Base-by-base conservation (phyloP, 2,113 vertebrate species). In the Xenopus laevis region DNA sequence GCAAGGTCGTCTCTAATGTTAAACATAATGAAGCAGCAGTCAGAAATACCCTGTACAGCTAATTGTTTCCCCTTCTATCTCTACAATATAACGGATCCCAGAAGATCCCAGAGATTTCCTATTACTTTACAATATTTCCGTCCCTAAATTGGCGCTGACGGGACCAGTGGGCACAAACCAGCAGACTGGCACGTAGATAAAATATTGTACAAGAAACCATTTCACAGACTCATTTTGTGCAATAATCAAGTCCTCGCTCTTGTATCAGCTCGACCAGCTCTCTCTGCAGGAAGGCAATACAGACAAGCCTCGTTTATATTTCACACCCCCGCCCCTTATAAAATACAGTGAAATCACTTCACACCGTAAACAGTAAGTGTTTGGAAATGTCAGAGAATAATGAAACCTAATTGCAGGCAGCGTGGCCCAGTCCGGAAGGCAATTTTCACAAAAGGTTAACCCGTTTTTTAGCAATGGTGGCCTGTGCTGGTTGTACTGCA, bases 301-400 rank as follows among this genome's bases (percentile, higher is more conserved):
- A 64, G 74, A 55, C 74, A 77, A 70, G 66, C 59, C 46, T 77
- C 74, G 63, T 77, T 77, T 77, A 69, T 76, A 44, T 76, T 76
- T 76, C 64, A 76, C 68, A 69, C 73, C 65, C 73, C 58, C 66
- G 69, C 66, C 63, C 66, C 2, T 50, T 61, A 68, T 52, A 69
- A 69, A 77, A 77, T 67, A 77, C 60, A 70, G 69, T 57, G 50
- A 70, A 77, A 70, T 70, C 27, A 59, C 46, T 70, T 77, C 44
- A 77, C 50, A 64, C 46, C 44, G 67, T 64, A 64, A 70, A 59
- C 66, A 69, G 46, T 64, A 27, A 77, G 67, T 61, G 59, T 70
- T 61, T 70, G 59, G n/a, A 70, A 77, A 77, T 77, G 74, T 77
- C 74, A 77, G 74, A 70, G 45, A 57, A 77, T 70, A 77, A 70